Conservation (phyloP, 2,113 vertebrate species). For the Syrrhaptes paradoxus region DNA sequence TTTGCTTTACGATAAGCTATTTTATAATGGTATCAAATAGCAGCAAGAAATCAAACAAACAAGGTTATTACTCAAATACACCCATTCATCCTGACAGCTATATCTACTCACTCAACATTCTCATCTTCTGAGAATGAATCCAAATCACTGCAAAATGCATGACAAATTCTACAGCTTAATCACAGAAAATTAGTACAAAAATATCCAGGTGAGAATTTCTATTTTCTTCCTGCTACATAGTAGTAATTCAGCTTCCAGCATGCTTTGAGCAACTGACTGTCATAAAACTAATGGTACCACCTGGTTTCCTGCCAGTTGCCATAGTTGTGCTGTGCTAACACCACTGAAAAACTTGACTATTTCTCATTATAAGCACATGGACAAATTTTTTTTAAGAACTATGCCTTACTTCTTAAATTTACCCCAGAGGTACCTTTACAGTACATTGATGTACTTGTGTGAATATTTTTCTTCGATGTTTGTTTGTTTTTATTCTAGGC, state of each 20-base stretch:
- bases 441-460: neutral
- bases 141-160: neutral
- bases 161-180: neutral
- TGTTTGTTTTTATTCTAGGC: neutral
- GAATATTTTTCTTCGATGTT: neutral
- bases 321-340: fast-evolving
- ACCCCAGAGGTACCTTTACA: neutral
- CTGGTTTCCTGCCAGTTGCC: neutral
- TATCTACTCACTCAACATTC: neutral
- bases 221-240: neutral
- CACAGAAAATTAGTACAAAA: neutral
- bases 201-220: neutral
- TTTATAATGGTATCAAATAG: neutral
- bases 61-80: neutral
- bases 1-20: neutral
- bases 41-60: conserved; percentile 15
- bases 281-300: neutral
- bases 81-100: neutral
- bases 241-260: neutral
- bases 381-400: neutral
- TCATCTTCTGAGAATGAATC: neutral
- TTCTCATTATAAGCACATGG: neutral
- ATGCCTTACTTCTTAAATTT: neutral
- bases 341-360: neutral
- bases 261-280: neutral